Evolutionary conservation across 1,140 invertebrate genomes (phyloP).

Genomic region (Drosophila miranda): DNA sequence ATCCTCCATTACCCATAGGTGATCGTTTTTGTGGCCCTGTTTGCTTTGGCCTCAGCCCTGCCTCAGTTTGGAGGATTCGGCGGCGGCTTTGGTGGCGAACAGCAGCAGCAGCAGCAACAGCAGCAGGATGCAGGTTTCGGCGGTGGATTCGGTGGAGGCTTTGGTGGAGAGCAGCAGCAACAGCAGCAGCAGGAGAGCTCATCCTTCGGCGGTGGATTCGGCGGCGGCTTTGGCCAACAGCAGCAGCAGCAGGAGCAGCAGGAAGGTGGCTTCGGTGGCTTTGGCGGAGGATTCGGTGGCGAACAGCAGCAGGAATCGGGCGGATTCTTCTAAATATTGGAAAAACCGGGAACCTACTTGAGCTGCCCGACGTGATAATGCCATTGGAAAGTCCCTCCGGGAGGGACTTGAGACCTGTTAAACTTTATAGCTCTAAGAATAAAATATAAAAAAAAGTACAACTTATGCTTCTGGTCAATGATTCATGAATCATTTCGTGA

Average conservation of each 20-base stretch:
- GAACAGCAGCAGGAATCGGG: slow-evolving; percentile 16
- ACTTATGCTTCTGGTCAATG: slow-evolving; percentile 1
- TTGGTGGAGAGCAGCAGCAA: neutral
- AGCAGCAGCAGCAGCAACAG: too few species aligned
- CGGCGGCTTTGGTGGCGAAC: neutral
- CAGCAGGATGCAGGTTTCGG: neutral
- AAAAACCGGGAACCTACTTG: neutral
- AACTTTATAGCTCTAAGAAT: neutral
- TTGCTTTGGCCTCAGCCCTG: slow-evolving; percentile 20
- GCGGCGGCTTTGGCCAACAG: slow-evolving; percentile 3
- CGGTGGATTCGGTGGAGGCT: slow-evolving; percentile 11
- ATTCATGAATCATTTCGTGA: slow-evolving; percentile 2
- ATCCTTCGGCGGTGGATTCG: slow-evolving; percentile 9
- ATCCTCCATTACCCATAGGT: slow-evolving; percentile 4
- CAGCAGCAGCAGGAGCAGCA: slow-evolving; percentile 11
- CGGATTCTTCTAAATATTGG: slow-evolving; percentile 10
- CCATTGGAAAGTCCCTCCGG: too few species aligned
- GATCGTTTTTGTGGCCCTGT: slow-evolving; percentile 37
- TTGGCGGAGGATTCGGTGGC: neutral
- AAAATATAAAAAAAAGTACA: neutral
- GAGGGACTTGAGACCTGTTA: too few species aligned
- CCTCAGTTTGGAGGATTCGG: slow-evolving; percentile 38
- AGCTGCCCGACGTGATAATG: too few species aligned
- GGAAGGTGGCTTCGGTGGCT: slow-evolving; percentile 7
- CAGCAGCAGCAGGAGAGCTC: neutral